A percentile compares a stretch with the other conserved stretches of the same genome.
Evolutionary conservation across 2,113 vertebrate genomes (phyloP).

Genomic region (Coregonus clupeaformis): DNA sequence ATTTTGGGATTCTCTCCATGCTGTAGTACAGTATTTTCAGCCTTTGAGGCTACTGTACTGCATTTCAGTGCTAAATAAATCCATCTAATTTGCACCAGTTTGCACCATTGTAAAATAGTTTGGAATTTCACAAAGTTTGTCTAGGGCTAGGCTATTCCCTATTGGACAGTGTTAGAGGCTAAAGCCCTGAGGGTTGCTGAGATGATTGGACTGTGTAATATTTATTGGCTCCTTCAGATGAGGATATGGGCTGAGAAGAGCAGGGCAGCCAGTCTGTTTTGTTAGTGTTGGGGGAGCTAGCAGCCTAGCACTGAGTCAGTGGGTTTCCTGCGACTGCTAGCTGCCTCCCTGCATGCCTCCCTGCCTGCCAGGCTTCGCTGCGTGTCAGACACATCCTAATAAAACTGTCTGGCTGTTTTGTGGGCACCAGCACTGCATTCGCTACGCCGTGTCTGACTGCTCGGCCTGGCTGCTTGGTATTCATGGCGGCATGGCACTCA

Average conservation of each 20-base stretch:
- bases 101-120: slow-evolving; percentile 28
- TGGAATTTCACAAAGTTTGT: slow-evolving; percentile 59
- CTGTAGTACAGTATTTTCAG: neutral
- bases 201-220: slow-evolving; percentile 50
- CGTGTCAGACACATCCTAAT: slow-evolving; percentile 93
- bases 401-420: slow-evolving; percentile 95
- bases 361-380: slow-evolving; percentile 83
- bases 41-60: no score
- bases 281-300: slow-evolving; percentile 41
- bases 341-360: no score
- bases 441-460: slow-evolving; percentile 86
- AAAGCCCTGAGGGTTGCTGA: slow-evolving; percentile 27
- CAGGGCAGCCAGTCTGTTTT: slow-evolving; percentile 48
- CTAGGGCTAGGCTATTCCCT: slow-evolving; percentile 29
- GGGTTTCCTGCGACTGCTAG: slow-evolving; percentile 21
- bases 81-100: neutral
- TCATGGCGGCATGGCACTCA: slow-evolving; percentile 81
- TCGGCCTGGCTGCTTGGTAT: slow-evolving; percentile 92
- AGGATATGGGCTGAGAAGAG: slow-evolving; percentile 45
- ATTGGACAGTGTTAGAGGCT: slow-evolving; percentile 30
- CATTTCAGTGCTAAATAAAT: neutral
- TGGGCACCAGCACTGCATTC: slow-evolving; percentile 84
- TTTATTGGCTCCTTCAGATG: slow-evolving; percentile 63
- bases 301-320: slow-evolving; percentile 42
- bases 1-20: neutral